Base-by-base conservation (phyloP, 35 echinoderm and acorn worm species). In the Eucidaris tribuloides region DNA sequence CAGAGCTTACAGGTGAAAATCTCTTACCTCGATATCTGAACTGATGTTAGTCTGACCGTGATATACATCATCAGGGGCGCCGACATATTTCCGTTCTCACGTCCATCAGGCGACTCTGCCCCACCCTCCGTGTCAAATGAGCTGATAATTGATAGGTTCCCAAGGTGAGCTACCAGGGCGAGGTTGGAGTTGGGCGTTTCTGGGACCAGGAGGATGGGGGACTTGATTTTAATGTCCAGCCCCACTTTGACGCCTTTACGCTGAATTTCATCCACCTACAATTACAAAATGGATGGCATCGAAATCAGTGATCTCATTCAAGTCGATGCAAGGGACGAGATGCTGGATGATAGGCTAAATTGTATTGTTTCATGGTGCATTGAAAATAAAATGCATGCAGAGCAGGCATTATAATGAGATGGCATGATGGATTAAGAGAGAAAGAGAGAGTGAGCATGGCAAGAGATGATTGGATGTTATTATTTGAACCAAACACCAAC, bases 251-350 rank as follows among this genome's bases (percentile, higher is more conserved):
- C 80, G 7, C 90, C 90, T 24, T 86, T 74, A 40, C 83, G 84
- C n/a, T 84, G 85, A 22, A 98, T 87, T 28, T 98, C 95, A 58
- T 98, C 83, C 36, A 98, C 91, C 95, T 98, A 34, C 15, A 83
- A 45, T 71, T 57, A 37, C 30, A 72, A 74, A n/a, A n/a, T n/a
- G n/a, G n/a, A n/a, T n/a, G n/a, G n/a, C n/a, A n/a, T n/a, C n/a
- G n/a, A n/a, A n/a, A n/a, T n/a, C n/a, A n/a, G n/a, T n/a, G n/a
- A n/a, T n/a, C n/a, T n/a, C n/a, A n/a, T n/a, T n/a, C n/a, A n/a
- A n/a, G n/a, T n/a, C n/a, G n/a, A n/a, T n/a, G n/a, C n/a, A n/a
- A n/a, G n/a, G n/a, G n/a, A n/a, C n/a, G n/a, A n/a, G n/a, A n/a
- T n/a, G n/a, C n/a, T n/a, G n/a, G n/a, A n/a, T n/a, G n/a, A n/a